Base-by-base conservation (phyloP, 2,888 invertebrate species). In the Thereva unica region DNA sequence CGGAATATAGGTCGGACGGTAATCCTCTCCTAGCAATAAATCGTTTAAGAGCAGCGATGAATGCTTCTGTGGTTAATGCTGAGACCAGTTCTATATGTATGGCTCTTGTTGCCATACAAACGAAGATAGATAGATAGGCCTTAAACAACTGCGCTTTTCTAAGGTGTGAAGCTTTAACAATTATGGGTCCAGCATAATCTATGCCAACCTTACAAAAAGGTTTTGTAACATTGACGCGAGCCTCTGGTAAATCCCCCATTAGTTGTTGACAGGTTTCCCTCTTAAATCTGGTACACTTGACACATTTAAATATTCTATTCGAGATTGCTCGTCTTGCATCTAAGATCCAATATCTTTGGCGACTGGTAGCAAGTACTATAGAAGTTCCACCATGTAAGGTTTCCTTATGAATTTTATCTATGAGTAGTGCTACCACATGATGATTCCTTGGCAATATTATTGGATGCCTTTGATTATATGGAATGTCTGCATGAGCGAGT, bases 301-400 rank as follows among this genome's bases (percentile, higher is more conserved):
- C n/a, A 55, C 71, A 72, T 9, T 66, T 40, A 34, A 44, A 57
- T 5, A 68, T 45, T 12, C 66, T 10, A 41, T n/a, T 52, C 23
- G 55, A 56, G 1, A 69, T 45, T 0, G 49, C 9, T 9, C 53
- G 68, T 53, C 54, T 40, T 38, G 56, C 70, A 6, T 66, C 45
- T 12, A 71, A 56, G 5, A 71, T 71, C 73, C 73, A 73, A 67
- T 68, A 74, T 63, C n/a, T 57, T 38, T 63, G 47, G 7, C 72
- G 59, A 3, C 73, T 10, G n/a, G 12, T 38, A 23, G 44, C 10
- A 37, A 72, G 23, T 40, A 69, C 49, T 44, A 64, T 12, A 42
- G 72, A 71, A 12, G 70, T 34, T 8, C 70, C 72, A 40, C 71
- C 70, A 69, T 74, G 72, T 7, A 69, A 45, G 66, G 50, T 44